Evolutionary conservation across 2,888 invertebrate species (phyloP).

Genomic region (Thera britannica): DNA sequence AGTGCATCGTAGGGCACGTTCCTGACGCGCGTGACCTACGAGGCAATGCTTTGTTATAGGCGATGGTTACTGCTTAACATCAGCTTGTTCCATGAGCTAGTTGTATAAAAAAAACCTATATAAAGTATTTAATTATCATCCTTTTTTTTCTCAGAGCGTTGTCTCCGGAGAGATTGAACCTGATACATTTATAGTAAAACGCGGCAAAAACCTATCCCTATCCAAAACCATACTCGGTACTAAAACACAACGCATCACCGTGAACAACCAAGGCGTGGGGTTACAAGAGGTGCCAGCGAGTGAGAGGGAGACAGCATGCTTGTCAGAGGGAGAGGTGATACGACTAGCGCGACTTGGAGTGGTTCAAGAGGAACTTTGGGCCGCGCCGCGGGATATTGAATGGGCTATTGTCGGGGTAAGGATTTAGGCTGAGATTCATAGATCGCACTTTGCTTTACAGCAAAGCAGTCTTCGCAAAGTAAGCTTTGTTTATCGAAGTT

Average conservation of each 20-base stretch:
- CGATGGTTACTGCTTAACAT: too few relatives aligned
- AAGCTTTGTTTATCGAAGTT: too few relatives aligned
- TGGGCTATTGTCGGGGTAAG: constrained; percentile 88
- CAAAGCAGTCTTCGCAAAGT: too few relatives aligned
- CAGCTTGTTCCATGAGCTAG: too few relatives aligned
- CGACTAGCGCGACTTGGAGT: constrained; percentile 80
- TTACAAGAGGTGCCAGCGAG: constrained; percentile 67
- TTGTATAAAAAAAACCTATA: too few relatives aligned
- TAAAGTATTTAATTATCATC: neutral
- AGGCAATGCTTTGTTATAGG: too few relatives aligned
- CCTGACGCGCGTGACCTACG: too few relatives aligned
- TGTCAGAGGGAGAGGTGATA: constrained; percentile 83
- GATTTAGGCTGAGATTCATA: neutral
- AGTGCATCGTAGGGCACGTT: too few relatives aligned
- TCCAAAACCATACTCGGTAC: constrained; percentile 76
- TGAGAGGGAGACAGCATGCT: constrained; percentile 76
- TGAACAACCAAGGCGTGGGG: constrained; percentile 68
- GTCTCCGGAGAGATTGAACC: constrained; percentile 28
- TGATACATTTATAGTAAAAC: constrained; percentile 78
- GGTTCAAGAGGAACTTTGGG: constrained; percentile 87
- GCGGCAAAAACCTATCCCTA: constrained; percentile 79
- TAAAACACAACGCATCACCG: constrained; percentile 80
- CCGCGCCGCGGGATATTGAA: constrained; percentile 90
- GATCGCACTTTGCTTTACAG: too few relatives aligned
- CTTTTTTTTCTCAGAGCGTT: constrained; percentile 21